phyloP scores from a whole-genome alignment of 2,888 invertebrate genomes.

The Creontiades dilutus region DNA sequence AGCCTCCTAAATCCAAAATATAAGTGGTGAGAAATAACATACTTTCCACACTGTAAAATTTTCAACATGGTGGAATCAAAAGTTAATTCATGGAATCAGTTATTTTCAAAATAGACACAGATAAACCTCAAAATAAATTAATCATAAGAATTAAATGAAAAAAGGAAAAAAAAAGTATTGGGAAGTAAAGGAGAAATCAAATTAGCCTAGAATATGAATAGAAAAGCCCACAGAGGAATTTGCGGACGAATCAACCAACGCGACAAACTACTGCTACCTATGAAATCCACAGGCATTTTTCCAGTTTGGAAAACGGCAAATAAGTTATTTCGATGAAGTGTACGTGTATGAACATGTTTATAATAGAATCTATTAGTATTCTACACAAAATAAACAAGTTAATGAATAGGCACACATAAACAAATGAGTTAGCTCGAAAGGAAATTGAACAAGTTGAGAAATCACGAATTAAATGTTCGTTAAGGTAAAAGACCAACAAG shows the following conservation, averaged over 20 bases:
- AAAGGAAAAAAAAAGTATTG: neutral
- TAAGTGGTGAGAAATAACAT: slow-evolving; percentile 66
- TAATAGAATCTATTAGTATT: no score
- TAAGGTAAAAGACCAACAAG: no score
- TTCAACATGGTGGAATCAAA: slow-evolving; percentile 53
- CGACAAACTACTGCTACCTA: neutral
- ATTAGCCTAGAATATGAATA: neutral
- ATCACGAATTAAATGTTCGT: no score
- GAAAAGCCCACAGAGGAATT: neutral
- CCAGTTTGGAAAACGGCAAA: no score
- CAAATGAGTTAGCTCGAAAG: no score
- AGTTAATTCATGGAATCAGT: slow-evolving; percentile 20
- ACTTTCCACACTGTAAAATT: slow-evolving; percentile 62
- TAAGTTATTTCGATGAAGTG: no score
- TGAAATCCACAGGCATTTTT: no score
- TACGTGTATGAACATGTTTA: no score
- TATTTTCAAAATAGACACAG: slow-evolving; percentile 3
- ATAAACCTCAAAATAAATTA: slow-evolving; percentile 19
- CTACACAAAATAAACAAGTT: no score
- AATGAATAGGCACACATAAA: no score
- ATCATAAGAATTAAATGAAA: neutral
- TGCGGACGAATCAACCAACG: neutral
- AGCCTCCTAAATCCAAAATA: slow-evolving; percentile 71
- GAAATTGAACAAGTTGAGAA: no score
- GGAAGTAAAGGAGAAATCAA: neutral